Evolutionary conservation across 2,797 vertebrate genomes (phyloP).

Genomic region (Serranus cabrilla): DNA sequence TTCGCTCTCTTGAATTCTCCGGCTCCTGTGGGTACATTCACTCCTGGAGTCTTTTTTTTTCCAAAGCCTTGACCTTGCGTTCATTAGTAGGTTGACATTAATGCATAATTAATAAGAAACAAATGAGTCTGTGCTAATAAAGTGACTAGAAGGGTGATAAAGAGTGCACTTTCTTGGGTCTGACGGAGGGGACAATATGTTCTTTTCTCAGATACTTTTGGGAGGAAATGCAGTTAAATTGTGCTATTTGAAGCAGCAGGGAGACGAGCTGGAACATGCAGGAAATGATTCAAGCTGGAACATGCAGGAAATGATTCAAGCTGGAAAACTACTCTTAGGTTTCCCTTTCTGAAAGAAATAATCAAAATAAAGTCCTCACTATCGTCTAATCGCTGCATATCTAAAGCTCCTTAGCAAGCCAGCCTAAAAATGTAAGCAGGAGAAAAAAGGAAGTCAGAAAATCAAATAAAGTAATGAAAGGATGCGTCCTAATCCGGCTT

Average conservation of each 20-base stretch:
- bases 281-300: too few relatives aligned
- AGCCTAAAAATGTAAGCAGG: slow-evolving; percentile 48
- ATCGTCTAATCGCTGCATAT: slow-evolving; percentile 27
- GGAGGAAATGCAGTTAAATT: slow-evolving; percentile 22
- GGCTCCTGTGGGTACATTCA: slow-evolving; percentile 37
- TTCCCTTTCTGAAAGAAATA: slow-evolving; percentile 10
- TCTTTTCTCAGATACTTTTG: slow-evolving; percentile 36
- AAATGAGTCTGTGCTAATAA: slow-evolving; percentile 78
- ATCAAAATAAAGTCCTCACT: slow-evolving; percentile 7
- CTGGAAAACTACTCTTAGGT: background rate
- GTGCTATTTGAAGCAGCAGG: slow-evolving; percentile 17
- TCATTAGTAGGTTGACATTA: slow-evolving; percentile 75
- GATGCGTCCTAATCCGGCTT: slow-evolving; percentile 62
- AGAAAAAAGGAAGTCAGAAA: slow-evolving; percentile 46
- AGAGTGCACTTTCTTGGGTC: slow-evolving; percentile 18
- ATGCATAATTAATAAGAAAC: slow-evolving; percentile 81
- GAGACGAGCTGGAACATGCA: slow-evolving; percentile 1
- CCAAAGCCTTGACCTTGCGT: slow-evolving; percentile 68
- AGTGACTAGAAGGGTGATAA: slow-evolving; percentile 39
- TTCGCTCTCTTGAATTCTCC: slow-evolving; percentile 24
- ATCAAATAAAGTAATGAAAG: slow-evolving; percentile 64
- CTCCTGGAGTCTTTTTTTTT: slow-evolving; percentile 37
- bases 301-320: slow-evolving; percentile 18
- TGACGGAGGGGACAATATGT: slow-evolving; percentile 17
- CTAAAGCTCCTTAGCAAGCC: slow-evolving; percentile 33